phyloP scores from a whole-genome alignment of 2,797 vertebrate species.

The Alosa sapidissima region DNA sequence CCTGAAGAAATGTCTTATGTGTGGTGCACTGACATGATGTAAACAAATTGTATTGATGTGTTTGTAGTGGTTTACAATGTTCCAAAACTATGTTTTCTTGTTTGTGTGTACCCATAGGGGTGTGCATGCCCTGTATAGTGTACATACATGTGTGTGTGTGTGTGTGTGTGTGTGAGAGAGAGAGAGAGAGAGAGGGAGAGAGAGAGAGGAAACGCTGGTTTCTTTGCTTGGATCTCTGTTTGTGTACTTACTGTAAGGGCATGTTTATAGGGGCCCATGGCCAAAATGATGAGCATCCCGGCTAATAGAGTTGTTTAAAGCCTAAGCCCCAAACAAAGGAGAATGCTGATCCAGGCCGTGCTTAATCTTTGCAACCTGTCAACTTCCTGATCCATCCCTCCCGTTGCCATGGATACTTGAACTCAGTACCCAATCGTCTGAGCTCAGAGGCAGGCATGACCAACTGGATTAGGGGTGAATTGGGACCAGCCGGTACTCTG shows the following conservation, averaged over 20 bases:
- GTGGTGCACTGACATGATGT: background rate
- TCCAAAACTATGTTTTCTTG: background rate
- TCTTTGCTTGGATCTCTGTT: conserved; percentile 6
- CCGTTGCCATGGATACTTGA: conserved; percentile 58
- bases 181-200: background rate
- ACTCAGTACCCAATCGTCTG: conserved; percentile 47
- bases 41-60: background rate
- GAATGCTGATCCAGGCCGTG: conserved; percentile 34
- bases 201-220: background rate
- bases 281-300: conserved; percentile 32
- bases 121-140: too few relatives aligned
- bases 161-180: background rate
- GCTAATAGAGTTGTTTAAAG: conserved; percentile 53
- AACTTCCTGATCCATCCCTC: conserved; percentile 54
- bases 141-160: background rate
- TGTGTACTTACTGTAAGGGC: conserved; percentile 54
- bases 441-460: conserved; percentile 46
- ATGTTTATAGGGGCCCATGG: conserved; percentile 34
- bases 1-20: background rate
- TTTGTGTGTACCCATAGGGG: background rate
- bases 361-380: conserved; percentile 60
- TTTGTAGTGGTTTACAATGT: background rate
- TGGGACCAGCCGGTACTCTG: conserved; percentile 50
- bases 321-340: conserved; percentile 55
- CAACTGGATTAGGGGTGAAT: conserved; percentile 58